phyloP scores from a whole-genome alignment of 2,888 invertebrate genomes.

The Lypha dubia region DNA sequence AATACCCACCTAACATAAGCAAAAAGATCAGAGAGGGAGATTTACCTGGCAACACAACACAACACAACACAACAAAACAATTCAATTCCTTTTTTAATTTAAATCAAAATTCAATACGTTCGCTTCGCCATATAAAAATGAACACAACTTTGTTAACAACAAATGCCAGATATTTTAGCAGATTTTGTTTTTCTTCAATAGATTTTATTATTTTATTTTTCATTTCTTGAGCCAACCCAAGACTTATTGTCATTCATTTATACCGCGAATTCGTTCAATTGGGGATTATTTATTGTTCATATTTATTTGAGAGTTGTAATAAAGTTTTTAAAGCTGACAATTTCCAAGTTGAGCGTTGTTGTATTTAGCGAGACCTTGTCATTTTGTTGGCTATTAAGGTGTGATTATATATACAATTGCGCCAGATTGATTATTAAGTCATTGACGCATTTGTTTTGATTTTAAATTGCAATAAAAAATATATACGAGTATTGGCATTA shows the following conservation, averaged over 20 bases:
- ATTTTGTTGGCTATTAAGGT: conserved; percentile 42
- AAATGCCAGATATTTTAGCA: background rate
- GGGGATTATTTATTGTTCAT: conserved; percentile 40
- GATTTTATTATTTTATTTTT: conserved; percentile 43
- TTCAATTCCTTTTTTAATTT: conserved; percentile 52
- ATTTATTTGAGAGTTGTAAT: conserved; percentile 46
- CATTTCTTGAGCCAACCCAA: conserved; percentile 48
- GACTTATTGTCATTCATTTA: conserved; percentile 47
- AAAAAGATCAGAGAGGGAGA: conserved; percentile 8
- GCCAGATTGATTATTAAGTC: background rate
- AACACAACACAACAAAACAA: conserved; percentile 47
- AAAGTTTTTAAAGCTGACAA: conserved; percentile 19
- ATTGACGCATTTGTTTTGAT: background rate
- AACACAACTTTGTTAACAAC: conserved; percentile 1
- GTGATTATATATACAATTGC: conserved; percentile 3
- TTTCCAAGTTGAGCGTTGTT: conserved; percentile 8
- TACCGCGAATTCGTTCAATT: conserved; percentile 28
- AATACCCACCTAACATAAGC: too few species aligned
- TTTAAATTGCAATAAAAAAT: background rate
- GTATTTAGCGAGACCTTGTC: conserved; percentile 26
- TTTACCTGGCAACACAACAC: conserved; percentile 36
- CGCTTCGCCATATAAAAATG: conserved; percentile 35
- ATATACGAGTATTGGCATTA: too few species aligned
- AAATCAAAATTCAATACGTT: conserved; percentile 49
- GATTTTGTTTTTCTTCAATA: too few species aligned